Conservation (phyloP, 2,888 invertebrate species). For the Lasiommata megera region DNA sequence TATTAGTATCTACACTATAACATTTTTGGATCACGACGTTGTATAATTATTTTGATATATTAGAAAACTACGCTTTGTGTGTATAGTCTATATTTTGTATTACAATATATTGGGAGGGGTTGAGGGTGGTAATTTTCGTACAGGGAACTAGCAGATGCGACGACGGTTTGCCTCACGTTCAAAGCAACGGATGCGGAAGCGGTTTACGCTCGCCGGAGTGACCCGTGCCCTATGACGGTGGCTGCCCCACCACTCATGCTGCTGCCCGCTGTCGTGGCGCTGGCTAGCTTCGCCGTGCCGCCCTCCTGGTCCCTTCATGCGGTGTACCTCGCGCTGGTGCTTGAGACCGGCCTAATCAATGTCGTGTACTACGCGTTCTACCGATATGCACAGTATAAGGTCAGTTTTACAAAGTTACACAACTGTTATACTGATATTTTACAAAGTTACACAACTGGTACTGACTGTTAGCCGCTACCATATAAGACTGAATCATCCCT, state of each 20-base stretch:
- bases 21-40: not conserved
- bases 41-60: not conserved
- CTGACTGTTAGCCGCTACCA: too few relatives aligned
- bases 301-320: constrained; percentile 56
- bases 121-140: constrained; percentile 27
- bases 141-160: constrained; percentile 71
- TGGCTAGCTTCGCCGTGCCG: constrained; percentile 62
- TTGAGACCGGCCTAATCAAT: constrained; percentile 61
- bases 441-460: too few relatives aligned
- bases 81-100: not conserved
- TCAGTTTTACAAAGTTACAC: constrained; percentile 30
- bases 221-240: constrained; percentile 60
- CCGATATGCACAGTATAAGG: constrained; percentile 63
- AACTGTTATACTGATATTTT: too few relatives aligned
- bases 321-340: constrained; percentile 58
- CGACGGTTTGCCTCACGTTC: constrained; percentile 67
- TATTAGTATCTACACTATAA: not conserved
- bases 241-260: constrained; percentile 67
- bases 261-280: constrained; percentile 62
- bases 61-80: not conserved
- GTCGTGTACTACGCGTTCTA: constrained; percentile 58
- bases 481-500: too few relatives aligned
- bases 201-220: constrained; percentile 54
- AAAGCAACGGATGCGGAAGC: constrained; percentile 57
- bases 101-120: constrained; percentile 16